Evolutionary conservation across 2,113 vertebrate species (phyloP).

Genomic region (Lonchura striata): DNA sequence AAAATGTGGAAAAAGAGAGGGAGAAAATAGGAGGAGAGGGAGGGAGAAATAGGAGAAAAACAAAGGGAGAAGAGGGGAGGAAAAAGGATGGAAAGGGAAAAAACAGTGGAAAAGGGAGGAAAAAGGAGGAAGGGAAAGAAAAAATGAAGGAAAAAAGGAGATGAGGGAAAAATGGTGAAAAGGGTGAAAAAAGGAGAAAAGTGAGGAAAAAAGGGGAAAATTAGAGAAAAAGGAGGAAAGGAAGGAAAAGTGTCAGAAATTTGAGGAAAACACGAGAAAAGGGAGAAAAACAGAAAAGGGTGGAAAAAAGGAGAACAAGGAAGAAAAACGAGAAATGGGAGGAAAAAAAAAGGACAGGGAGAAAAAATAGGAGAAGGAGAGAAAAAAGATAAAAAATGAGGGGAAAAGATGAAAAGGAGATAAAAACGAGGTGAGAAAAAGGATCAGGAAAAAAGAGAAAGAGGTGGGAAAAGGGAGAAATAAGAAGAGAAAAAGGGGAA

Average conservation of each 20-base stretch:
- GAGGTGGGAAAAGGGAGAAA: neutral
- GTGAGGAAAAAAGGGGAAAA: neutral
- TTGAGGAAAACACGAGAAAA: neutral
- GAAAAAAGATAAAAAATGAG: neutral
- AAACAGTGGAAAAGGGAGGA: too few species aligned
- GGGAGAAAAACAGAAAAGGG: neutral
- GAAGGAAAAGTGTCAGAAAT: neutral
- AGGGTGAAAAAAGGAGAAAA: neutral
- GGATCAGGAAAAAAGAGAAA: neutral
- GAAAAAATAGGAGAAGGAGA: neutral
- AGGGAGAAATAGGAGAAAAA: neutral
- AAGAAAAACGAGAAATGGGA: neutral
- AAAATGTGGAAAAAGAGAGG: conserved; percentile 23
- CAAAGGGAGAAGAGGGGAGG: neutral
- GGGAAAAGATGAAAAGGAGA: neutral
- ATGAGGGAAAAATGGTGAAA: neutral
- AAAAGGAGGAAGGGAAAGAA: neutral
- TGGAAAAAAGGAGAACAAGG: fast-evolving
- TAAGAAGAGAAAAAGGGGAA: neutral
- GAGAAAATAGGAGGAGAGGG: neutral
- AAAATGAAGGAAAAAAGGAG: neutral
- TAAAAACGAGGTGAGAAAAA: neutral
- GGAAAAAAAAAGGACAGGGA: neutral
- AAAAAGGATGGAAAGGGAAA: neutral
- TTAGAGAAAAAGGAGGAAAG: neutral